Conservation (phyloP, 2,113 vertebrate genomes). For the Onychostoma macrolepis region DNA sequence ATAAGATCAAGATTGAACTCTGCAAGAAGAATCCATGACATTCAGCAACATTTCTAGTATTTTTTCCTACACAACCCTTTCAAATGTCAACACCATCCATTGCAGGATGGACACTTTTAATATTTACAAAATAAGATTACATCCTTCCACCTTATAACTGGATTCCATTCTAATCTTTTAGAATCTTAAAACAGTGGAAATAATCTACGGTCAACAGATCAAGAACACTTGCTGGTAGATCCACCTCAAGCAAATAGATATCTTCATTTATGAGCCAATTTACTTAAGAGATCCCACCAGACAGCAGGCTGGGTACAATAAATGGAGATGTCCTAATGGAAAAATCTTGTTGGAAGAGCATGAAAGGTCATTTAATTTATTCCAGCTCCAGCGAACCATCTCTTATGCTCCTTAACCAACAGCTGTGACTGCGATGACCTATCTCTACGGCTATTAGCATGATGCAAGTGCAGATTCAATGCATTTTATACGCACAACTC, state of each 20-base stretch:
- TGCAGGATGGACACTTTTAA: conserved; percentile 8
- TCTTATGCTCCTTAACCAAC: background rate
- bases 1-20: conserved; percentile 1
- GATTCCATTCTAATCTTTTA: background rate
- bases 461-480: conserved; percentile 27
- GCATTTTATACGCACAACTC: background rate
- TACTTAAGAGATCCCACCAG: conserved; percentile 21
- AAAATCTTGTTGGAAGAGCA: conserved; percentile 32
- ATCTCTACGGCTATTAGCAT: conserved; percentile 20
- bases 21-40: conserved; percentile 58
- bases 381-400: conserved; percentile 20
- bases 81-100: background rate
- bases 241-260: background rate
- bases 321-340: conserved; percentile 13
- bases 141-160: background rate
- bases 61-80: conserved; percentile 48
- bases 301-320: background rate
- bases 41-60: conserved; percentile 61
- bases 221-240: background rate
- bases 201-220: background rate
- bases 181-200: background rate
- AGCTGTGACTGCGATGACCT: conserved; percentile 22
- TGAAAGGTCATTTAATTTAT: conserved; percentile 48
- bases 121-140: background rate
- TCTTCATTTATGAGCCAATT: conserved; percentile 15